Evolutionary conservation across 2,888 invertebrate species (phyloP).

Genomic region (Eucera pruinosa): DNA sequence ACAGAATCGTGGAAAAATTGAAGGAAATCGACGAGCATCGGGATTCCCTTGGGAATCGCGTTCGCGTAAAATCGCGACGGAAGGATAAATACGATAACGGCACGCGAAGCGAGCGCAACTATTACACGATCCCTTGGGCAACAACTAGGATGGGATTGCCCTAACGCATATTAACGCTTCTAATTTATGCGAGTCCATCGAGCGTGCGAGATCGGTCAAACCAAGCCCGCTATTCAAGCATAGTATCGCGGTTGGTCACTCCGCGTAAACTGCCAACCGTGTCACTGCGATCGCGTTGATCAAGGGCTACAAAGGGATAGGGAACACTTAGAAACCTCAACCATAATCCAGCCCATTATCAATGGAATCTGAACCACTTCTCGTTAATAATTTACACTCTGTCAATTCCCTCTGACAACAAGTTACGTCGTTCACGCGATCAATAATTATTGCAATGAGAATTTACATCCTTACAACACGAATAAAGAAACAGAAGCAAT

Average conservation of each 20-base stretch:
- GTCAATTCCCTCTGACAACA: too few relatives aligned
- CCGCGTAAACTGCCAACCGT: slow-evolving; percentile 56
- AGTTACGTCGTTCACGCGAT: too few relatives aligned
- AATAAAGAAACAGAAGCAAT: too few relatives aligned
- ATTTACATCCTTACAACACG: too few relatives aligned
- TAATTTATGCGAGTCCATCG: slow-evolving; percentile 73
- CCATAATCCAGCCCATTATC: slow-evolving; percentile 48
- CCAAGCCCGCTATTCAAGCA: slow-evolving; percentile 37
- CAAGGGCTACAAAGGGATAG: slow-evolving; percentile 66
- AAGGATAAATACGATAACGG: slow-evolving; percentile 49
- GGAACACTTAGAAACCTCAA: slow-evolving; percentile 48
- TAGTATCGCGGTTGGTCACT: slow-evolving; percentile 59
- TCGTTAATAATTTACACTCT: slow-evolving; percentile 25
- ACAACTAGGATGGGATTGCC: slow-evolving; percentile 63
- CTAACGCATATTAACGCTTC: slow-evolving; percentile 72
- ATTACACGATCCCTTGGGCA: slow-evolving; percentile 55
- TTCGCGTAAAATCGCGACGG: slow-evolving; percentile 10
- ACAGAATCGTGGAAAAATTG: too few relatives aligned
- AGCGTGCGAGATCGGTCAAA: slow-evolving; percentile 62
- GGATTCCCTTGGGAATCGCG: too few relatives aligned
- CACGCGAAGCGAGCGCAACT: slow-evolving; percentile 11
- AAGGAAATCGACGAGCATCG: too few relatives aligned
- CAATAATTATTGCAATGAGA: too few relatives aligned
- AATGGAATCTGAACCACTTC: slow-evolving; percentile 43
- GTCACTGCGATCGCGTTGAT: slow-evolving; percentile 69